These are phyloP conservation scores for Coelogynopora nodosa DNA, from an alignment of 2,888 invertebrate genomes.

Conservation along the genomic window DNA sequence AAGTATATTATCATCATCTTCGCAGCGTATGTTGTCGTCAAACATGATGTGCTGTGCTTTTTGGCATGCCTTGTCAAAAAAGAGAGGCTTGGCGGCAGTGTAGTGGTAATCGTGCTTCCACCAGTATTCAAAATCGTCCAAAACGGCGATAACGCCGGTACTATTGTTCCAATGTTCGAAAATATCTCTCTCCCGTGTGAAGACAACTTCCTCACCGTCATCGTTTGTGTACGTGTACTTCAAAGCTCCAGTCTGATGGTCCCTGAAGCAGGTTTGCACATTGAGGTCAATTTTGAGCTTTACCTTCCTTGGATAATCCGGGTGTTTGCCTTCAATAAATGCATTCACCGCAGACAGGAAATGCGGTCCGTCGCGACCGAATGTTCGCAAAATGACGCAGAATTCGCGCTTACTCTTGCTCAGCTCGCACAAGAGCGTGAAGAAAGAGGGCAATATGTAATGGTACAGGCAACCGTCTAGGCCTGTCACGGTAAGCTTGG, in stretches of 20 bases:
- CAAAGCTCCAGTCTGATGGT: too few relatives aligned
- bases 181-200: conserved; percentile 51
- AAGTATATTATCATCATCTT: conserved; percentile 59
- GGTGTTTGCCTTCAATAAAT: conserved; percentile 55
- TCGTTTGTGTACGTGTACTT: too few relatives aligned
- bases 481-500: conserved; percentile 45
- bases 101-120: conserved; percentile 55
- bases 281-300: neutral
- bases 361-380: conserved; percentile 58
- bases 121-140: conserved; percentile 59
- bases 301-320: conserved; percentile 51
- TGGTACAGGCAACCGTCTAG: conserved; percentile 52
- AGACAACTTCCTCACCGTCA: too few relatives aligned
- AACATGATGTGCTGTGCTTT: conserved; percentile 57
- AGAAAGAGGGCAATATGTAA: conserved; percentile 58
- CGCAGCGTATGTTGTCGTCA: conserved; percentile 59
- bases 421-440: conserved; percentile 54
- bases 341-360: conserved; percentile 53
- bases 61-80: conserved; percentile 54
- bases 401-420: conserved; percentile 53
- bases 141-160: conserved; percentile 55
- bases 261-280: neutral
- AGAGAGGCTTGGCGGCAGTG: conserved; percentile 56
- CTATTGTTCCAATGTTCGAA: conserved; percentile 53
- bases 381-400: conserved; percentile 57